Percentiles rank a stretch among this genome's conserved stretches.
These are phyloP conservation scores for Lophotriccus pileatus DNA, from an alignment of 2,797 vertebrate species.

Conservation along the genomic window DNA sequence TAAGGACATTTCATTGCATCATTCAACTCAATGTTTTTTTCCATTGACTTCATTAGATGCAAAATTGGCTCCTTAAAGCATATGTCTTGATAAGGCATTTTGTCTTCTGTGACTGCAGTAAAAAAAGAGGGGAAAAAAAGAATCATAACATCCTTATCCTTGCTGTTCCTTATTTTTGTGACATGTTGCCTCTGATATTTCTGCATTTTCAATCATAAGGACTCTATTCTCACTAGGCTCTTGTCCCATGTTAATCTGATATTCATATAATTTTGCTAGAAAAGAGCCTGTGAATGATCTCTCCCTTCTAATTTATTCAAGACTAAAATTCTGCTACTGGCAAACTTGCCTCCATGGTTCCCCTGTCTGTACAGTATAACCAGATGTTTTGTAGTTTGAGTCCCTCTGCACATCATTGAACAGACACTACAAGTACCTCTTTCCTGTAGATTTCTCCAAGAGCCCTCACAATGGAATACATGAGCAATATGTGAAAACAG, in stretches of 20 bases:
- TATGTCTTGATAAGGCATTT: conserved; percentile 12
- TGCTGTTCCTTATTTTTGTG: conserved; percentile 28
- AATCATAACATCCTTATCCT: background rate
- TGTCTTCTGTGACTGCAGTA: background rate
- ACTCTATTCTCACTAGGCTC: conserved; percentile 35
- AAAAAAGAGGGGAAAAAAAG: background rate
- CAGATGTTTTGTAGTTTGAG: conserved; percentile 67
- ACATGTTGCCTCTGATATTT: conserved; percentile 39
- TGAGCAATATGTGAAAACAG: conserved; percentile 28
- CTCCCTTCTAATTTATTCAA: conserved; percentile 67
- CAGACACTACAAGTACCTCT: conserved; percentile 39
- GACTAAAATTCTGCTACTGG: conserved; percentile 62
- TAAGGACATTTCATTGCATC: conserved; percentile 26
- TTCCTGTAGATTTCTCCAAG: conserved; percentile 42
- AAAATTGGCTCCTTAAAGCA: conserved; percentile 37
- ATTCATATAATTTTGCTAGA: conserved; percentile 52
- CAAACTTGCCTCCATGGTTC: conserved; percentile 47
- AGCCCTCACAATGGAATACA: conserved; percentile 27
- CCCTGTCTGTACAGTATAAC: conserved; percentile 33
- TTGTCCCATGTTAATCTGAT: conserved; percentile 59
- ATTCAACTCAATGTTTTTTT: conserved; percentile 20
- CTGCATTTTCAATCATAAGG: conserved; percentile 59
- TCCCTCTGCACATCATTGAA: conserved; percentile 50
- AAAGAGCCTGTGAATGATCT: conserved; percentile 41
- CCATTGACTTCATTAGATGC: conserved; percentile 29